Conservation (phyloP, 2,888 invertebrate species). For the Cataglyphis cursor region DNA sequence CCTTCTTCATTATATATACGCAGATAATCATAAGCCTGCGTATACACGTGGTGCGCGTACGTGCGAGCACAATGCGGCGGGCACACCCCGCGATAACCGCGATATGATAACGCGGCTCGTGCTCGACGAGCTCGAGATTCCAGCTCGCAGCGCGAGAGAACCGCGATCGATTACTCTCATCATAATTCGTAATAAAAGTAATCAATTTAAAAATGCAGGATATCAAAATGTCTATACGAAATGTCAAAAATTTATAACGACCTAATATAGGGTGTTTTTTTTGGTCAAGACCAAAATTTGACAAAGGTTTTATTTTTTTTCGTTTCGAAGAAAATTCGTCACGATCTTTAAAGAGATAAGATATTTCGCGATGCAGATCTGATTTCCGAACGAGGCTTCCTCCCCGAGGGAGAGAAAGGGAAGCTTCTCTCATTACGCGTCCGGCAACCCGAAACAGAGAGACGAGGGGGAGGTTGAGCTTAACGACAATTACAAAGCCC, state of each 20-base stretch:
- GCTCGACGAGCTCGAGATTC: background rate
- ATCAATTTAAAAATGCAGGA: background rate
- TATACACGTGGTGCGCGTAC: background rate
- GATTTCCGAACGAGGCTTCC: slow-evolving; percentile 18
- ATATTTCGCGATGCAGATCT: slow-evolving; percentile 10
- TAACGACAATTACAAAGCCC: slow-evolving; percentile 71
- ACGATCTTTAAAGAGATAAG: background rate
- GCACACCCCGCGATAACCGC: slow-evolving; percentile 13
- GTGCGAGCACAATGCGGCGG: slow-evolving; percentile 19
- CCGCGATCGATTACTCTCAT: background rate
- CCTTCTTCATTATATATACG: slow-evolving; percentile 49
- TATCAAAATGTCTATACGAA: background rate
- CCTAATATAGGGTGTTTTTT: too few species aligned
- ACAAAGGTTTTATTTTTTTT: background rate
- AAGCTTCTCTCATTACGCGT: slow-evolving; percentile 69
- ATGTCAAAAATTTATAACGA: too few species aligned
- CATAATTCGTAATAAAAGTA: background rate
- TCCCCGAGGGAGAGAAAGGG: slow-evolving; percentile 18
- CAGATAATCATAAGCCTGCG: slow-evolving; percentile 30
- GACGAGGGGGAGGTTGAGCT: slow-evolving; percentile 4
- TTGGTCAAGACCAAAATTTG: too few species aligned
- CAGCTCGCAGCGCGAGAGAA: background rate
- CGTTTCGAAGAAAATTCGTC: background rate
- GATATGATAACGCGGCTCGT: background rate
- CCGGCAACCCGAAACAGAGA: slow-evolving; percentile 12